Percentiles rank a stretch among this genome's conserved stretches.
phyloP scores from a whole-genome alignment of 2,797 vertebrate genomes.

The Pelochelys cantorii region DNA sequence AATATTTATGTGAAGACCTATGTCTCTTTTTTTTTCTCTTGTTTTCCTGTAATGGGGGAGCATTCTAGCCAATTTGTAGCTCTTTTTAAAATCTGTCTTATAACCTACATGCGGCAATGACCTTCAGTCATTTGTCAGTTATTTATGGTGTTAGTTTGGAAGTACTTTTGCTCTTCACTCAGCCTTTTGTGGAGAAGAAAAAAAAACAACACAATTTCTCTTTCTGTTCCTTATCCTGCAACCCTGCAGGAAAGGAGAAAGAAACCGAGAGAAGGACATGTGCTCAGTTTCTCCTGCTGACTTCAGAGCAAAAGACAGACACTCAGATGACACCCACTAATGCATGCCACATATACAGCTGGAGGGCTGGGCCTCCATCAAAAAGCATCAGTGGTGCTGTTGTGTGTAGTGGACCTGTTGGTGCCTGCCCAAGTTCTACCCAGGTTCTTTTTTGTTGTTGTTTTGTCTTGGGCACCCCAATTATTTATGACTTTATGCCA shows the following conservation, averaged over 20 bases:
- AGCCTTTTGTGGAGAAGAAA: neutral
- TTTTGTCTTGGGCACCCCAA: neutral
- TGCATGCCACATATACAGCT: neutral
- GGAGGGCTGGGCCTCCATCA: accelerated
- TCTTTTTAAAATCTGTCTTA: neutral
- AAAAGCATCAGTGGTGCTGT: neutral
- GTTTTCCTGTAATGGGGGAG: neutral
- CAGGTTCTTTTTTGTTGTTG: neutral
- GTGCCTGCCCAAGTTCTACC: neutral
- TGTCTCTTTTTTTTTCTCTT: neutral
- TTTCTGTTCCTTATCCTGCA: neutral
- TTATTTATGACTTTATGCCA: neutral
- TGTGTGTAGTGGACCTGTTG: accelerated
- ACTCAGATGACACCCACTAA: neutral
- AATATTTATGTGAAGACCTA: neutral
- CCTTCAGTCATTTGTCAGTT: neutral
- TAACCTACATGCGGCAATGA: neutral
- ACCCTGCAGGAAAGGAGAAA: neutral
- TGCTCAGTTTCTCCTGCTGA: neutral
- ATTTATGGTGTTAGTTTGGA: neutral
- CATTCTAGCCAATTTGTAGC: neutral
- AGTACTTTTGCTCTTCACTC: neutral
- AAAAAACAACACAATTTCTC: neutral
- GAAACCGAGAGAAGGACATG: accelerated
- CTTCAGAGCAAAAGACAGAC: neutral